Base-by-base conservation (phyloP, 2,113 vertebrate species). In the Redunca redunca region DNA sequence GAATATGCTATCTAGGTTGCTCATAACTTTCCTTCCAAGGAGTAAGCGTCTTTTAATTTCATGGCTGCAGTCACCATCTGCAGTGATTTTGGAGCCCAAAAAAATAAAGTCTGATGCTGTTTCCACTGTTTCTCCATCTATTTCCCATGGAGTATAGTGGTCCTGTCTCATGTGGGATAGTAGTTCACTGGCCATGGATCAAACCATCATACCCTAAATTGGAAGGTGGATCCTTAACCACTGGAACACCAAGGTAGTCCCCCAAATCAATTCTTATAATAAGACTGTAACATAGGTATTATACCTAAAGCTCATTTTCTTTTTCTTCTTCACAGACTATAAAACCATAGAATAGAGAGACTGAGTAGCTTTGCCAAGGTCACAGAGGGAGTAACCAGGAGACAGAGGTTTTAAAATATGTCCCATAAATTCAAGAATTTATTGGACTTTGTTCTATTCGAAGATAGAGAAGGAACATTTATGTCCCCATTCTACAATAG, bases 371-470 rank as follows among this genome's bases (percentile, higher is more conserved):
- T 94, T 90, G 3, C 25, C 28, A 90, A 84, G 4, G 21, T 64
- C 4, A 52, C 1, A 53, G 0, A 80, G 19, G 2, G 2, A 64
- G 3, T 28, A 94, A 40, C 5, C 23, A 50, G 2, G 0, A 78
- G 28, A 80, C 2, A 60, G 1, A 1, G 1, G 2, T 33, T 67
- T 91, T 89, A 6, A 94, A 83, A 71, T 2, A 57, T 53, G 5
- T 25, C 50, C 3, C 33, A 43, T 57, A 55, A 89, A 60, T 86
- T 64, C 19, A 80, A 87, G 9, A 95, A 74, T 91, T 80, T 88
- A 3, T 5, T 33, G 30, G 6, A 16, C 5, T 57, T 71, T 13
- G 0, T 53, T 84, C 90, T 71, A 62, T 7, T 19, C 33, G 48
- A 25, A 94, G 26, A 40, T 43, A 30, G 12, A 64, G 7, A 30